Conservation (phyloP, 1,140 invertebrate genomes). For the Drosophila sechellia region DNA sequence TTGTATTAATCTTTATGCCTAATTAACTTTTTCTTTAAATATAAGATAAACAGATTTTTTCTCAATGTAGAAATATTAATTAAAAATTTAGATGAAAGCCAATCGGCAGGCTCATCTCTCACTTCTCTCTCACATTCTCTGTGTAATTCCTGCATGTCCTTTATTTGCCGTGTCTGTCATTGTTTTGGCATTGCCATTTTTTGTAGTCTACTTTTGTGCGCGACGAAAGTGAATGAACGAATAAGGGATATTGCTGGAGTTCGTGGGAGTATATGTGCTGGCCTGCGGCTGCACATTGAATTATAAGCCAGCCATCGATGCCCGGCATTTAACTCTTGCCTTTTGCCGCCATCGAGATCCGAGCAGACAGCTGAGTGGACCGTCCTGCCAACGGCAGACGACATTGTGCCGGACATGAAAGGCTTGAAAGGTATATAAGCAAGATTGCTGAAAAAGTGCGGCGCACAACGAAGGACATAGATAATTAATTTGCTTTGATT, state of each 20-base stretch:
- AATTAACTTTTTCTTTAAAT: no score
- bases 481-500: slow-evolving; percentile 80
- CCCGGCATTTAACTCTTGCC: slow-evolving; percentile 53
- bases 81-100: slow-evolving; percentile 32
- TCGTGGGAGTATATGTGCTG: slow-evolving; percentile 5
- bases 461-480: slow-evolving; percentile 43
- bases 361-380: slow-evolving; percentile 16
- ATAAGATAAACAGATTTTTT: background rate
- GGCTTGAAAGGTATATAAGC: slow-evolving; percentile 25
- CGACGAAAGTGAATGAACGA: slow-evolving; percentile 17
- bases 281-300: slow-evolving; percentile 36
- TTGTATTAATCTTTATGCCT: no score
- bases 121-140: background rate
- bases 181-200: slow-evolving; percentile 53
- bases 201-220: slow-evolving; percentile 18
- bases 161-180: slow-evolving; percentile 33
- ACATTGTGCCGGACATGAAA: slow-evolving; percentile 45
- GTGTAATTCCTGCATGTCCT: slow-evolving; percentile 4
- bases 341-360: slow-evolving; percentile 21
- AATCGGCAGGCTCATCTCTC: slow-evolving; percentile 14
- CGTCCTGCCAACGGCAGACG: slow-evolving; percentile 31
- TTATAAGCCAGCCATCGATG: slow-evolving; percentile 46
- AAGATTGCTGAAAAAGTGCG: slow-evolving; percentile 28
- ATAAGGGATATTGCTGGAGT: background rate
- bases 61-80: slow-evolving; percentile 33